phyloP scores from a whole-genome alignment of 1,140 invertebrate species.

The Thaumatotibia leucotreta region DNA sequence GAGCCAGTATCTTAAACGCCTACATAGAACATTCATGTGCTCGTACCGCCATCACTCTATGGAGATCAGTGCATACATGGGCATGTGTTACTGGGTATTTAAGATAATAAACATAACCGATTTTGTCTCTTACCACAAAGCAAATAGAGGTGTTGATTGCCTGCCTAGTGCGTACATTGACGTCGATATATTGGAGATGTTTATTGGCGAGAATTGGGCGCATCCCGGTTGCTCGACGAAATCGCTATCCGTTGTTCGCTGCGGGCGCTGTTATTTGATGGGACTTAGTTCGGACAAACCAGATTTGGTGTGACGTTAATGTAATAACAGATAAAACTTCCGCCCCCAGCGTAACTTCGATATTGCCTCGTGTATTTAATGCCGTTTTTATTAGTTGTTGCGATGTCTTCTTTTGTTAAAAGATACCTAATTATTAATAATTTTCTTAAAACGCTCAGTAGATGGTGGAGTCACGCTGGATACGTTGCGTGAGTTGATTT shows the following conservation, averaged over 20 bases:
- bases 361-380: conserved; percentile 2
- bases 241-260: conserved; percentile 61
- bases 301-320: conserved; percentile 34
- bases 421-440: background rate
- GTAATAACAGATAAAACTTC: conserved; percentile 35
- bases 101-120: conserved; percentile 29
- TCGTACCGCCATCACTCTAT: conserved; percentile 33
- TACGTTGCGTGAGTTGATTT: background rate
- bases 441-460: background rate
- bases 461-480: background rate
- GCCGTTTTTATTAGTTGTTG: background rate
- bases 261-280: conserved; percentile 45
- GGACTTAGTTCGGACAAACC: conserved; percentile 46
- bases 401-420: background rate
- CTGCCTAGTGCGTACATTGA: conserved; percentile 31
- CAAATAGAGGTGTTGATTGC: conserved; percentile 47
- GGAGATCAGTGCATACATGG: conserved; percentile 31
- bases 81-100: background rate
- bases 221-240: conserved; percentile 67
- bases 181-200: conserved; percentile 55
- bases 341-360: conserved; percentile 22
- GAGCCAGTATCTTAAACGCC: conserved; percentile 22
- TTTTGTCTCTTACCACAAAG: conserved; percentile 36
- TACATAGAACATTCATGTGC: conserved; percentile 35
- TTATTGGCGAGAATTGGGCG: conserved; percentile 71